These are phyloP conservation scores for Taxidea taxus DNA, from an alignment of 2,113 vertebrate genomes.

Conservation along the genomic window DNA sequence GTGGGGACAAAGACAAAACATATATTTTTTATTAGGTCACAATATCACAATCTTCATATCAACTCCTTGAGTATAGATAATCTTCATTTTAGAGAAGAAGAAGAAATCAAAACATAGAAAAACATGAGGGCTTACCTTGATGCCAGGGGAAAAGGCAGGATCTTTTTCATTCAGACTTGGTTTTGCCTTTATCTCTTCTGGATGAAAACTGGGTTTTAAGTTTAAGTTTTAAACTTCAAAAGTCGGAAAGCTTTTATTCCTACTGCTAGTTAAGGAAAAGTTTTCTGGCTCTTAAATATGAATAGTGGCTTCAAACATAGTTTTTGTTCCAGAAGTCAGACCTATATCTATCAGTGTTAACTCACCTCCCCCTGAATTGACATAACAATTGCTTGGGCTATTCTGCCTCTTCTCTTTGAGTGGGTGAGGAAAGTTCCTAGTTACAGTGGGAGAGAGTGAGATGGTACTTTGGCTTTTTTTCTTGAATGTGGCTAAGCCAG, in stretches of 20 bases:
- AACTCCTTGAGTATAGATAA: not conserved
- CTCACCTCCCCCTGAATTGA: not conserved
- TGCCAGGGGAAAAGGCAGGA: not conserved
- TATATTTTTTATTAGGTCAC: not conserved
- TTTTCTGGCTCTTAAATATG: not conserved
- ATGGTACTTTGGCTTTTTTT: not conserved
- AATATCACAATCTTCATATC: not conserved
- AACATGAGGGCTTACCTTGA: too few species aligned
- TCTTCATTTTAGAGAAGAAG: not conserved
- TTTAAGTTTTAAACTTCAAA: not conserved
- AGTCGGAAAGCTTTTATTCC: not conserved
- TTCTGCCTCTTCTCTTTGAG: not conserved
- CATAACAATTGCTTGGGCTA: too few species aligned
- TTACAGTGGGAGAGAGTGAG: not conserved
- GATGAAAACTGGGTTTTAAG: not conserved
- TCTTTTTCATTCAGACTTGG: not conserved
- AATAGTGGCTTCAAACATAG: not conserved
- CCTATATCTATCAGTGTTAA: not conserved
- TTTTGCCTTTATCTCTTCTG: not conserved
- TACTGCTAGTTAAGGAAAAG: not conserved
- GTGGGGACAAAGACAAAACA: not conserved
- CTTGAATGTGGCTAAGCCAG: not conserved
- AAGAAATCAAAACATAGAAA: not conserved
- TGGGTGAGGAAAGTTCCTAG: not conserved
- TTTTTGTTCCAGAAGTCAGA: not conserved